A percentile compares a stretch with the other conserved stretches of the same genome.
Conservation (phyloP, 2,113 vertebrate species). For the Paramormyrops kingsleyae region DNA sequence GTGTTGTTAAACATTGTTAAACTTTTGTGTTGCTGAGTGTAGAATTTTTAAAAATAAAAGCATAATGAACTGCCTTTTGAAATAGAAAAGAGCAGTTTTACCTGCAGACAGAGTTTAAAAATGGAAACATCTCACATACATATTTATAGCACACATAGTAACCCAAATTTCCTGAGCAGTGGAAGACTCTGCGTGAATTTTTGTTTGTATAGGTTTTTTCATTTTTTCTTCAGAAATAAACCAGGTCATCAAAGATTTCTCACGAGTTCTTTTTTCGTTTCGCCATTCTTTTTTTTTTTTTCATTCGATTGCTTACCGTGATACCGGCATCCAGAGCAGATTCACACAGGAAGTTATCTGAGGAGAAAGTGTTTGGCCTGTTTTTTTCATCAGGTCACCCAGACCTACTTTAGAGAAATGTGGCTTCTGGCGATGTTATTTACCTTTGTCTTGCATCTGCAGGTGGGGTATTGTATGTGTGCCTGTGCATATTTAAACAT, state of each 20-base stretch:
- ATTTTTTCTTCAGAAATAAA: slow-evolving; percentile 46
- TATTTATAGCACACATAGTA: slow-evolving; percentile 26
- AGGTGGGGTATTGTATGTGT: slow-evolving; percentile 69
- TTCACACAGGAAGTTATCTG: neutral
- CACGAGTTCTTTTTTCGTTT: slow-evolving; percentile 28
- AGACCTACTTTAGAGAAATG: slow-evolving; percentile 11
- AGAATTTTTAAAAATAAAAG: neutral
- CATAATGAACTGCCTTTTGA: slow-evolving; percentile 43
- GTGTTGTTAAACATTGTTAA: neutral
- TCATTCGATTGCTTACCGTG: neutral
- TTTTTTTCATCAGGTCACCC: neutral
- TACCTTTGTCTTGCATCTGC: slow-evolving; percentile 60
- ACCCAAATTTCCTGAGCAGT: slow-evolving; percentile 42
- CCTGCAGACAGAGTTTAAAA: slow-evolving; percentile 28
- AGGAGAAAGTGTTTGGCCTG: neutral
- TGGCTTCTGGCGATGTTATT: slow-evolving; percentile 24
- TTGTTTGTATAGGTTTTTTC: neutral
- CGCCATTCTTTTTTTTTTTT: neutral
- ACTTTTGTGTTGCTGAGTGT: neutral
- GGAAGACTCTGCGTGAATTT: slow-evolving; percentile 31
- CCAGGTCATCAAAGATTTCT: slow-evolving; percentile 58
- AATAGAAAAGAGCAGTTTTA: neutral
- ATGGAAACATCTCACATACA: slow-evolving; percentile 10
- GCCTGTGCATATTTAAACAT: slow-evolving; percentile 61
- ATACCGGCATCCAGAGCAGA: neutral